Percentiles rank a stretch among this genome's conserved stretches.
These are phyloP conservation scores for Limnephilus lunatus DNA, from an alignment of 2,888 invertebrate genomes.

Conservation along the genomic window DNA sequence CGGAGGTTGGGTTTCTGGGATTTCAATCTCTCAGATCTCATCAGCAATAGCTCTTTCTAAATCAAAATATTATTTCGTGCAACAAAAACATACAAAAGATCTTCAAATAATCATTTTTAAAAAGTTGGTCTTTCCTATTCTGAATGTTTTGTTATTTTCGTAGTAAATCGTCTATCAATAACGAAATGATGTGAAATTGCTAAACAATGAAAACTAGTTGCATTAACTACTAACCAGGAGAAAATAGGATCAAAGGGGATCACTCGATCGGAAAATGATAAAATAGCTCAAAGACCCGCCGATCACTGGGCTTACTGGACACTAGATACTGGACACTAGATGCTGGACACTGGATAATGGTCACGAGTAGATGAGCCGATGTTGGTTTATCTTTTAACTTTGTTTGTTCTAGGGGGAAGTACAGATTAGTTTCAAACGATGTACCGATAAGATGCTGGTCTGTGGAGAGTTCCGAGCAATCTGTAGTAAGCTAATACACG, in stretches of 20 bases:
- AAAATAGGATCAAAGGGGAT: constrained; percentile 4
- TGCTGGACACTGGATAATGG: neutral
- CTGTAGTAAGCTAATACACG: neutral
- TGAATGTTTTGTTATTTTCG: neutral
- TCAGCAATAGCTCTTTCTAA: too few relatives aligned
- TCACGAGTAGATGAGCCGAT: neutral
- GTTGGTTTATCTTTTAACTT: neutral
- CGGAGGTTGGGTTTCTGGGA: too few relatives aligned
- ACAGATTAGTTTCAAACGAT: neutral
- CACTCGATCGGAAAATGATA: constrained; percentile 4
- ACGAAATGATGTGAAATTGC: neutral
- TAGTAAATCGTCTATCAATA: neutral
- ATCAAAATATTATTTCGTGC: too few relatives aligned
- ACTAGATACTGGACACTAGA: too few relatives aligned
- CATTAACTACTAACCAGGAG: neutral
- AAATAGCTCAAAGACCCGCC: constrained; percentile 14
- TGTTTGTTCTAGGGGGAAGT: neutral
- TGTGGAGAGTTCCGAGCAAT: neutral
- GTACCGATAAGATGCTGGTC: neutral
- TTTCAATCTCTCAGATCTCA: too few relatives aligned
- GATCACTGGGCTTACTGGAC: neutral
- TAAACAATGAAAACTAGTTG: neutral
- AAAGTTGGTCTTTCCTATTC: too few relatives aligned
- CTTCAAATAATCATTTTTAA: too few relatives aligned
- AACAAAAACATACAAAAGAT: too few relatives aligned